Evolutionary conservation across 2,797 vertebrate genomes (phyloP).

Genomic region (Orestias chungarensis): DNA sequence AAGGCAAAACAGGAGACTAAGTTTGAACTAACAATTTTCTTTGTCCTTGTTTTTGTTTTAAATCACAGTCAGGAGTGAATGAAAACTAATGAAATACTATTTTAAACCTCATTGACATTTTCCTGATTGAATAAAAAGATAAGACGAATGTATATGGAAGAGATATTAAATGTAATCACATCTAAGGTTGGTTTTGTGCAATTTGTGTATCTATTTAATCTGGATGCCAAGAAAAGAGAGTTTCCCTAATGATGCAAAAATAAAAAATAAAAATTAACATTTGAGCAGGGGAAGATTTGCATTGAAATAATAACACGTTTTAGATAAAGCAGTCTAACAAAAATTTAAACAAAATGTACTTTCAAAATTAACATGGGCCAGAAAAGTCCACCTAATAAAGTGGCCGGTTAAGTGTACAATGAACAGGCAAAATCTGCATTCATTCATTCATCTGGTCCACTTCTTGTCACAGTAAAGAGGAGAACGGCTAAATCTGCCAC

Average conservation of each 20-base stretch:
- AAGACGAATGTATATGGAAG: background rate
- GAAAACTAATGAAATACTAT: background rate
- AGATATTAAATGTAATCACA: background rate
- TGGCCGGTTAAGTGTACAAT: background rate
- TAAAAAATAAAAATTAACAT: too few relatives aligned
- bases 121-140: background rate
- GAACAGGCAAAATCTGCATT: slow-evolving; percentile 35
- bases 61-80: background rate
- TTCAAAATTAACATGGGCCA: background rate
- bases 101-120: background rate
- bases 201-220: background rate
- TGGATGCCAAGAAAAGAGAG: background rate
- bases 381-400: background rate
- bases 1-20: background rate
- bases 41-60: background rate
- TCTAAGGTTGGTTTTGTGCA: background rate
- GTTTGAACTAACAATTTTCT: background rate
- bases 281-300: too few relatives aligned
- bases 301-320: background rate
- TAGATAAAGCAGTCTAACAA: background rate
- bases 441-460: slow-evolving; percentile 48
- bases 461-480: slow-evolving; percentile 55
- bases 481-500: slow-evolving; percentile 65
- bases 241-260: background rate
- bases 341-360: background rate